phyloP scores from a whole-genome alignment of 2,888 invertebrate species.

The Agriopis aurantiaria region DNA sequence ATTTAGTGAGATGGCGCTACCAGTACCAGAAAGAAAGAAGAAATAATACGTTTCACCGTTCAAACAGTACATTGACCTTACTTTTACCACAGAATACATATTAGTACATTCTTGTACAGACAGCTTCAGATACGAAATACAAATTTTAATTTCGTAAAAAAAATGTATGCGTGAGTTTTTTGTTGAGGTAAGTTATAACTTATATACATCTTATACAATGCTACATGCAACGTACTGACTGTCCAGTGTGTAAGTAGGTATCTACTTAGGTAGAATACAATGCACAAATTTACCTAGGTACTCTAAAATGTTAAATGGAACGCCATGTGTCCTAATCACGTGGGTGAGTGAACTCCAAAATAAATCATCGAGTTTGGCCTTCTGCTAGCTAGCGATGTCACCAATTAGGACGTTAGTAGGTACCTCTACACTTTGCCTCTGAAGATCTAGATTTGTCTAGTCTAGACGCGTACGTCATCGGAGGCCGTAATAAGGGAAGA shows the following conservation, averaged over 20 bases:
- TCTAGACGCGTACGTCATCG: constrained; percentile 46
- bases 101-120: constrained; percentile 4
- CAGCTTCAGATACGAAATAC: not conserved
- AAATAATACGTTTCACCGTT: constrained; percentile 35
- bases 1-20: constrained; percentile 66
- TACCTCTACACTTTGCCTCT: constrained; percentile 25
- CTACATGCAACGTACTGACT: too few species aligned
- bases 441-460: constrained; percentile 45
- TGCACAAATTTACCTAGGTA: not conserved
- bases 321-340: constrained; percentile 55
- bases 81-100: too few species aligned
- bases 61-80: constrained; percentile 36
- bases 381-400: constrained; percentile 41
- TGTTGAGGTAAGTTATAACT: too few species aligned
- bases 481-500: constrained; percentile 7
- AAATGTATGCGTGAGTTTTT: too few species aligned
- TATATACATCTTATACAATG: too few species aligned
- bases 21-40: constrained; percentile 47
- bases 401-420: constrained; percentile 45
- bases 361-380: constrained; percentile 60
- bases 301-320: constrained; percentile 42
- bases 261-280: not conserved
- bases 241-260: too few species aligned
- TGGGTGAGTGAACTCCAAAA: constrained; percentile 65
- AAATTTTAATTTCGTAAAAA: not conserved